Percentiles rank a stretch among this genome's conserved stretches.
Conservation (phyloP, 2,113 vertebrate genomes). For the Megatriorchis doriae region DNA sequence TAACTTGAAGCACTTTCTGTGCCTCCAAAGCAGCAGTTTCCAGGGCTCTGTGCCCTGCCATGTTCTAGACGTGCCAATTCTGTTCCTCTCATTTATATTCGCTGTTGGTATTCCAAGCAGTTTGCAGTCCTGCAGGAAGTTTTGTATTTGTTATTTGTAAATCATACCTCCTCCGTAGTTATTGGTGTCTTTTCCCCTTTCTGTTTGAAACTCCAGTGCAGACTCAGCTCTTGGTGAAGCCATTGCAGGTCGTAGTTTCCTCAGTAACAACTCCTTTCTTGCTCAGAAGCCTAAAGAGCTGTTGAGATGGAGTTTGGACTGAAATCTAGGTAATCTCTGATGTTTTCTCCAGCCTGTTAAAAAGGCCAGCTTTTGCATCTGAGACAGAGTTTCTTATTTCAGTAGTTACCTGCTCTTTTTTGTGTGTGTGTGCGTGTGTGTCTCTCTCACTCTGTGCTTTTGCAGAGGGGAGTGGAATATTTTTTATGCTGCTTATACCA, state of each 20-base stretch:
- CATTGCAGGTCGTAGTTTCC: background rate
- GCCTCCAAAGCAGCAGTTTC: background rate
- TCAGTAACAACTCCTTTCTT: background rate
- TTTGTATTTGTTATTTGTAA: background rate
- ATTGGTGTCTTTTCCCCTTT: background rate
- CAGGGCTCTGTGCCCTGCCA: rapidly evolving
- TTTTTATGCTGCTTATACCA: background rate
- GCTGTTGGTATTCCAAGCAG: background rate
- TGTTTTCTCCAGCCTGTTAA: background rate
- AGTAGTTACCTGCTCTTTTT: background rate
- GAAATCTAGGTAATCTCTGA: background rate
- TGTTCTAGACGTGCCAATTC: background rate
- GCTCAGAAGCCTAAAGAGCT: background rate
- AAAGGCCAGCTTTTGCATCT: background rate
- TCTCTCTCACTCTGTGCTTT: background rate
- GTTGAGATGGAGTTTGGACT: background rate
- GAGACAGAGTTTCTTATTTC: background rate
- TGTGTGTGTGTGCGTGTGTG: background rate
- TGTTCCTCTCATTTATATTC: background rate
- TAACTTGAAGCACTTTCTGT: background rate
- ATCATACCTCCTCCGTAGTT: background rate
- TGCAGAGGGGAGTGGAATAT: background rate
- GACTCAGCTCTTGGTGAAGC: background rate
- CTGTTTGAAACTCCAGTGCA: background rate
- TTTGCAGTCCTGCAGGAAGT: background rate